Evolutionary conservation across 2,888 invertebrate genomes (phyloP).

Genomic region (Zaprionus lineosus): DNA sequence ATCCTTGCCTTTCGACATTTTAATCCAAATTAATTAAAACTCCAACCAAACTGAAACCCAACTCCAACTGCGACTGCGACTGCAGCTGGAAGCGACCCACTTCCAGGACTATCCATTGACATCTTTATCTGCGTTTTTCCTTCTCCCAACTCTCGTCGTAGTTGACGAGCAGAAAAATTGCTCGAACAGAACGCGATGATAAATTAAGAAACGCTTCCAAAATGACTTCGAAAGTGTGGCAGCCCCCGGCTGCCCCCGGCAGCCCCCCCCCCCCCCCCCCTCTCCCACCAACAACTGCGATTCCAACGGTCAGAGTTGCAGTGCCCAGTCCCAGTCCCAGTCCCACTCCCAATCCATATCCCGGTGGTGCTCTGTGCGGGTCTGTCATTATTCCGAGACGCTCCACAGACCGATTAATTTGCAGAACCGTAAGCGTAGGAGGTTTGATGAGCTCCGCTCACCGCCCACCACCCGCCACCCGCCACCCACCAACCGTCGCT

Average conservation of each 20-base stretch:
- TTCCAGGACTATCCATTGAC: conserved; percentile 54
- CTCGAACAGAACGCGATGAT: conserved; percentile 48
- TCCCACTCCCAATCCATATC: conserved; percentile 10
- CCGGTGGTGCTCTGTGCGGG: conserved; percentile 1
- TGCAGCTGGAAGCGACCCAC: conserved; percentile 47
- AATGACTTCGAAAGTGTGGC: conserved; percentile 72
- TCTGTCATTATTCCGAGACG: conserved; percentile 49
- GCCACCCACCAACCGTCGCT: no score
- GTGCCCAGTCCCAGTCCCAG: conserved; percentile 9
- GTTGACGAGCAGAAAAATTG: conserved; percentile 46
- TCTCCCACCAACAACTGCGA: no score
- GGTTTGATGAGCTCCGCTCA: conserved; percentile 69
- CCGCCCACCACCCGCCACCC: no score
- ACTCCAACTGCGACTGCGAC: background rate
- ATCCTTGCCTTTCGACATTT: conserved; percentile 53
- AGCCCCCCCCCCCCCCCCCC: no score
- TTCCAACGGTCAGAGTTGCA: background rate
- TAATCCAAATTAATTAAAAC: conserved; percentile 74
- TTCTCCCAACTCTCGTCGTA: conserved; percentile 7
- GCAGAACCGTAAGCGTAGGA: conserved; percentile 76
- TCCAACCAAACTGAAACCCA: no score
- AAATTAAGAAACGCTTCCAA: conserved; percentile 62
- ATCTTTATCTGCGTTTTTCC: conserved; percentile 28
- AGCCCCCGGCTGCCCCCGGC: conserved; percentile 42
- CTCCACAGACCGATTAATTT: conserved; percentile 65